Evolutionary conservation across 53 echinoderm and acorn worm genomes (phyloP), one percentile per base, ranked within the genome.

Genomic region (Arbacia lixula): DNA sequence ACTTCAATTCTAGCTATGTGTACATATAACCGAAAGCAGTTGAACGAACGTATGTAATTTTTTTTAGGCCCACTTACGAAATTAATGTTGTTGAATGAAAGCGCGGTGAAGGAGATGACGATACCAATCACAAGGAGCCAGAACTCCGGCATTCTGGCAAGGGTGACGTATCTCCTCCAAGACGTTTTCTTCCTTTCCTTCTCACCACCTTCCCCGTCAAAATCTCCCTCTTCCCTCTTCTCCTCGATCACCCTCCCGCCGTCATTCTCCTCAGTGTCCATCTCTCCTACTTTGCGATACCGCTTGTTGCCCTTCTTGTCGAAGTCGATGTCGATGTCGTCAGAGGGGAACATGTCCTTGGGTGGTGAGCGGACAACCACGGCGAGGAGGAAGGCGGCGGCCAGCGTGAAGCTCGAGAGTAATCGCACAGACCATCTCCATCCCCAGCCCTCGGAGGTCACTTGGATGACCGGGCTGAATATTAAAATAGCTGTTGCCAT

Each of bases 401-500:
- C 1, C 22, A 78, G 14, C 3, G 79, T 27, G 60, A 60, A 37
- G 39, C 38, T 24, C 0, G 60, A 35, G 11, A 78, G 60, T 12
- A 78, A 41, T 20, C 79, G 79, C 6, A 78, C 26, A 4, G 60
- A 60, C 79, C 79, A 78, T 40, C 79, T 36, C 79, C 79, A 78
- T 9, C 79, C 79, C 79, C 79, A 78, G 14, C 29, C 17, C 3
- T 60, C 19, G 58, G 79, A 29, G 0, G 79, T 78, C 40, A 30
- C 25, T 12, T 78, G 39, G 19, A 78, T 78, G 16, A 78, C 39
- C 1, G 79, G 79, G 26, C 79, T 78, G 79, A 60, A 78, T 26
- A 78, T 40, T 10, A 78, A 60, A 42, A 78, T 78, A 41, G 79
- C 79, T 78, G 61, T 14, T 14, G 8, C 24, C 4, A 78, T 14